Evolutionary conservation across 2,797 vertebrate species (phyloP).

Genomic region (Tapera naevia): DNA sequence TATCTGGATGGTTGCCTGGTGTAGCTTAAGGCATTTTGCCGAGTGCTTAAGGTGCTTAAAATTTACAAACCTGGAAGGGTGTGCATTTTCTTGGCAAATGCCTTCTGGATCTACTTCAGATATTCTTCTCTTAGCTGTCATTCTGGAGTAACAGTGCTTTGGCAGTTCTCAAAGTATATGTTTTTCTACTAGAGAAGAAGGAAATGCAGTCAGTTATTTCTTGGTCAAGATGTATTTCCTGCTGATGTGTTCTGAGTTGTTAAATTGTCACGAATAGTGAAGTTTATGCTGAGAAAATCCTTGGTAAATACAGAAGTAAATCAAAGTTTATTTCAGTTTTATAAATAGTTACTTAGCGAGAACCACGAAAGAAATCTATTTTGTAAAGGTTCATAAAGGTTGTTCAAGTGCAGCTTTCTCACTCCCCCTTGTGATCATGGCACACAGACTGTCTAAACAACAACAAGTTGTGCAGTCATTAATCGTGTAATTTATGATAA

Average conservation of each 20-base stretch:
- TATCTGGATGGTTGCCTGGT: conserved; percentile 14
- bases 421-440: neutral
- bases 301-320: neutral
- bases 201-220: neutral
- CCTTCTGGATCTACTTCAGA: neutral
- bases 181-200: neutral
- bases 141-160: neutral
- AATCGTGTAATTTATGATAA: neutral
- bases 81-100: neutral
- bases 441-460: neutral
- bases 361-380: neutral
- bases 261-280: neutral
- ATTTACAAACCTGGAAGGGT: neutral
- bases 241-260: neutral
- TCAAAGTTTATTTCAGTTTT: neutral
- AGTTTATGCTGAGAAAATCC: neutral
- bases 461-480: neutral
- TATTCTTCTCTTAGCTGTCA: neutral
- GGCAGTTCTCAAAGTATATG: neutral
- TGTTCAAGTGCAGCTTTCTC: neutral
- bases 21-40: neutral
- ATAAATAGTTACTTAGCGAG: neutral
- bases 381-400: neutral
- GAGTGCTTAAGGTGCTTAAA: conserved; percentile 22
- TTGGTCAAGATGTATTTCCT: neutral